These are phyloP conservation scores for Pollimyrus isidori DNA, from an alignment of 2,113 vertebrate species.

Conservation along the genomic window DNA sequence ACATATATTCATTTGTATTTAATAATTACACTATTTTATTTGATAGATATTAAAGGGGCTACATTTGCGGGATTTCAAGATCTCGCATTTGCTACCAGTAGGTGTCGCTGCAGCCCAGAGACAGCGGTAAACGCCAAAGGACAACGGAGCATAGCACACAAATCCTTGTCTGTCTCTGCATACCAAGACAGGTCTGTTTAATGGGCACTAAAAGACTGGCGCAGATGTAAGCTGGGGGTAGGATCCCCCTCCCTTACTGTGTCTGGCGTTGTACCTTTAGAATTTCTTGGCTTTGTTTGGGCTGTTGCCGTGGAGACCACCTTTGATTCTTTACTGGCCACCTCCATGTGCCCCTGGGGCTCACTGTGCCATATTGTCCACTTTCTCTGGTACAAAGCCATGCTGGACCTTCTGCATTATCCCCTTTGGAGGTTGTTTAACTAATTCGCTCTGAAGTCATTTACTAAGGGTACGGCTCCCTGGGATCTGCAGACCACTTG, in stretches of 20 bases:
- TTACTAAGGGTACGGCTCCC: background rate
- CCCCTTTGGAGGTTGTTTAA: background rate
- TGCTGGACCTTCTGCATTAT: background rate
- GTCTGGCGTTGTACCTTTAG: background rate
- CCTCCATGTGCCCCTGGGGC: background rate
- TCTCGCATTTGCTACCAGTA: background rate
- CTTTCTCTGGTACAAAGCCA: background rate
- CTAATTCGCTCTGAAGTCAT: constrained; percentile 1
- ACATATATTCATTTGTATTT: background rate
- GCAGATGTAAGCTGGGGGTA: constrained; percentile 5
- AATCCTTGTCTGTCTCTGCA: constrained; percentile 12
- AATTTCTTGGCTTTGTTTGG: constrained; percentile 1
- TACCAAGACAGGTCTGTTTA: constrained; percentile 5
- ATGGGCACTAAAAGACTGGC: constrained; percentile 15
- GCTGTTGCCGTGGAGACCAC: constrained; percentile 9
- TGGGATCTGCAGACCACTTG: background rate
- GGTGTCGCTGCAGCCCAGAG: constrained; percentile 3
- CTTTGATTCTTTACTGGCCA: background rate
- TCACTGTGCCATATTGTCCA: constrained; percentile 7
- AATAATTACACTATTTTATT: background rate
- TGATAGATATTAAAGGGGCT: background rate
- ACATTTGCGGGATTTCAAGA: background rate
- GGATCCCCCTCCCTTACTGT: background rate
- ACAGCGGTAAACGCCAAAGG: background rate
- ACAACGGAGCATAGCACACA: background rate